These are phyloP conservation scores for Seriola rivoliana DNA, from an alignment of 2,113 vertebrate species.

Conservation along the genomic window DNA sequence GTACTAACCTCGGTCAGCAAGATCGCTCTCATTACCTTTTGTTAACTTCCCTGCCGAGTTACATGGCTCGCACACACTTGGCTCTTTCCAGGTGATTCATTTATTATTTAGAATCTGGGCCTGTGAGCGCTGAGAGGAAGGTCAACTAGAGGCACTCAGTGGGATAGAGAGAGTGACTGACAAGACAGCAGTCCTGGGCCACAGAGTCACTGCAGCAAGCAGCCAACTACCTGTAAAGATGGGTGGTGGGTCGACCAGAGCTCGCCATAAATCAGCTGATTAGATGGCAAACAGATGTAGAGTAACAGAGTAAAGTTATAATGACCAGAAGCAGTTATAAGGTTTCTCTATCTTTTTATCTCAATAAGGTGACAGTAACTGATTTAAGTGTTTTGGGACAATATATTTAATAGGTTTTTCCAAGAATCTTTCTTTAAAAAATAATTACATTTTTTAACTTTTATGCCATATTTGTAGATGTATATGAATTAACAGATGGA, in stretches of 20 bases:
- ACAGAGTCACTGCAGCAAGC: slow-evolving; percentile 6
- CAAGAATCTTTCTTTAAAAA: background rate
- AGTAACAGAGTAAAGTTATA: background rate
- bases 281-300: background rate
- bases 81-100: slow-evolving; percentile 75
- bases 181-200: slow-evolving; percentile 39
- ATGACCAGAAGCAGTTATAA: background rate
- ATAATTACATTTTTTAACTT: background rate
- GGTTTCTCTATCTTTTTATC: slow-evolving; percentile 7
- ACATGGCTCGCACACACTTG: slow-evolving; percentile 29
- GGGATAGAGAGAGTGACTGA: slow-evolving; percentile 72
- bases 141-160: slow-evolving; percentile 75
- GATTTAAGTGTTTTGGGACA: background rate
- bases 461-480: background rate
- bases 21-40: slow-evolving; percentile 36
- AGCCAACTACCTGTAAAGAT: background rate
- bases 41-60: slow-evolving; percentile 46
- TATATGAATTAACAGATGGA: too few relatives aligned
- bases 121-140: slow-evolving; percentile 74
- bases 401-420: background rate
- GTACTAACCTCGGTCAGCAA: slow-evolving; percentile 11
- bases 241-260: background rate
- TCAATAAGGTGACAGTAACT: background rate
- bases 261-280: slow-evolving; percentile 33
- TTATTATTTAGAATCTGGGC: slow-evolving; percentile 80